Conservation (phyloP, 1,140 invertebrate species). For the Papilio aristodemus region DNA sequence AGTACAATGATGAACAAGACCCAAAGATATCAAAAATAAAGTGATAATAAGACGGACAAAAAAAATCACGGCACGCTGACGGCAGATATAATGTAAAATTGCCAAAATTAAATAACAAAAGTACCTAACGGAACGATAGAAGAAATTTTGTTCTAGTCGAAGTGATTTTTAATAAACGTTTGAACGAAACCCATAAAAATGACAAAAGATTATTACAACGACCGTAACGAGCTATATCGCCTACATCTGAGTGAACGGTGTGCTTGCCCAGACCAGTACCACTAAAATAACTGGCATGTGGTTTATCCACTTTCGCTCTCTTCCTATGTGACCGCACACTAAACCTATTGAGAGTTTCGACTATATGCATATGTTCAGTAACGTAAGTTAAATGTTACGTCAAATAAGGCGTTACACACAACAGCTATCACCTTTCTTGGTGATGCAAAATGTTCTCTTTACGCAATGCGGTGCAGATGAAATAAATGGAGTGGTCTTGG, state of each 20-base stretch:
- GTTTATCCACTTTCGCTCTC: conserved; percentile 65
- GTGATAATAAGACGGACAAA: no score
- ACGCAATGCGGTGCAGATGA: conserved; percentile 25
- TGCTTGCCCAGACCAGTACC: conserved; percentile 38
- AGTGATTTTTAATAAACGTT: no score
- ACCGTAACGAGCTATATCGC: conserved; percentile 1
- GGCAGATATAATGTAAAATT: no score
- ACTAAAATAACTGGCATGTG: conserved; percentile 45
- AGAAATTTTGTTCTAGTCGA: no score
- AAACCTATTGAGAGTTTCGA: conserved; percentile 46
- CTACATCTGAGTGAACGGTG: conserved; percentile 37
- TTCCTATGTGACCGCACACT: conserved; percentile 44
- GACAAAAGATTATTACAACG: not conserved
- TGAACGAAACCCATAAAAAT: not conserved
- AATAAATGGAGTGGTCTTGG: conserved; percentile 36
- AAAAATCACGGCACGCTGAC: no score
- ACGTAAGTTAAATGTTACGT: conserved; percentile 37
- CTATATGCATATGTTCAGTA: conserved; percentile 39
- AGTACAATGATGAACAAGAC: no score
- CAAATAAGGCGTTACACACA: conserved; percentile 34
- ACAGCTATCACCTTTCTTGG: conserved; percentile 32
- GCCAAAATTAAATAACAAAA: no score
- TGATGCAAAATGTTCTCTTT: conserved; percentile 6
- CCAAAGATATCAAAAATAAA: no score
- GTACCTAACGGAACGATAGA: no score